These are phyloP conservation scores for Clepsis dumicolana DNA, from an alignment of 2,888 invertebrate species.

Conservation along the genomic window DNA sequence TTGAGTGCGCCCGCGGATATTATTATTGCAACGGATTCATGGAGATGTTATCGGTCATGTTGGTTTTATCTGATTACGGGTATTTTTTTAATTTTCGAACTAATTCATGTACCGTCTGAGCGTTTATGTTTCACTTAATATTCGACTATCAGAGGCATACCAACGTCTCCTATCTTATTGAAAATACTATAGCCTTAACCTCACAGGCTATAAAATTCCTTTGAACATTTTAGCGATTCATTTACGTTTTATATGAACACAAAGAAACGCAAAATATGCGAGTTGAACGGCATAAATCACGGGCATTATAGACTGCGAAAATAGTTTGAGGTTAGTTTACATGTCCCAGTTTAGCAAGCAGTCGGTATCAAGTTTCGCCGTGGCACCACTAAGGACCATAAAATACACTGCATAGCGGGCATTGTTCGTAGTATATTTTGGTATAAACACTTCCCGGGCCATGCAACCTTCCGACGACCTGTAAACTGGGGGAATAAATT, in stretches of 20 bases:
- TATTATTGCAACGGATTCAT: background rate
- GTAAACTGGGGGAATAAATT: constrained; percentile 49
- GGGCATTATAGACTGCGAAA: constrained; percentile 52
- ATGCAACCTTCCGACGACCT: constrained; percentile 48
- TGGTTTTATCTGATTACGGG: background rate
- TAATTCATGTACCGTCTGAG: background rate
- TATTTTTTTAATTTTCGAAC: background rate
- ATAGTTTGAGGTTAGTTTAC: constrained; percentile 50
- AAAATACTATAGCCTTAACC: background rate
- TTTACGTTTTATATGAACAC: background rate
- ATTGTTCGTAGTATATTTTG: constrained; percentile 55
- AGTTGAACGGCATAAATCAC: constrained; percentile 42
- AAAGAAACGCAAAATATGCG: constrained; percentile 28
- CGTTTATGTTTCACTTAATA: background rate
- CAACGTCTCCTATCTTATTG: background rate
- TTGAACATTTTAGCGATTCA: background rate
- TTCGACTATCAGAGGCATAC: background rate
- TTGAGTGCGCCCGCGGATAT: background rate
- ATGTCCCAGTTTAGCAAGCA: constrained; percentile 49
- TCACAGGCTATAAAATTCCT: background rate
- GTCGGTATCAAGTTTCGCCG: constrained; percentile 51
- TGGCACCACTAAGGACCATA: constrained; percentile 52
- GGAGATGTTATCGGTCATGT: background rate
- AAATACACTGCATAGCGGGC: constrained; percentile 52
- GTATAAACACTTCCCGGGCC: constrained; percentile 54